Conservation (phyloP, 2,113 vertebrate species). For the Trinectes maculatus region DNA sequence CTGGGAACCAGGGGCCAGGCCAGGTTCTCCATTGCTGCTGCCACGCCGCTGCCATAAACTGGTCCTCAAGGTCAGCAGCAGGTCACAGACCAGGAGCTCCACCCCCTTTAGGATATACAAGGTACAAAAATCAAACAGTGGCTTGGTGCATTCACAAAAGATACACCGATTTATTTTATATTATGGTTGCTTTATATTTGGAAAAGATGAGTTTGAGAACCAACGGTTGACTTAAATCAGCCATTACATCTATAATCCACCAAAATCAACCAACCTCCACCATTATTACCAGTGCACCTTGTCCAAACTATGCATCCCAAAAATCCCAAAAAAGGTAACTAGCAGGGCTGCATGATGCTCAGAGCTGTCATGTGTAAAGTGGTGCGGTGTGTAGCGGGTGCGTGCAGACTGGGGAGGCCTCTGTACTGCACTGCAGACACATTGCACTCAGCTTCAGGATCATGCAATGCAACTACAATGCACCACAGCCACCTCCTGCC, state of each 20-base stretch:
- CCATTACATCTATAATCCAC: too few relatives aligned
- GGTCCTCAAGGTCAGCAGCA: conserved; percentile 92
- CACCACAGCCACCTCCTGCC: conserved; percentile 83
- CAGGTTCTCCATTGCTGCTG: conserved; percentile 87
- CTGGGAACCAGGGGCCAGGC: conserved; percentile 87
- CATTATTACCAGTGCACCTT: background rate
- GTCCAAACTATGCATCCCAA: background rate
- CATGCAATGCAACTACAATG: conserved; percentile 99
- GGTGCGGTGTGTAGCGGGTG: conserved; percentile 57
- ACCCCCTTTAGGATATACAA: conserved; percentile 81
- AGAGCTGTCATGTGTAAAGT: conserved; percentile 1
- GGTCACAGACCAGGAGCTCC: conserved; percentile 93
- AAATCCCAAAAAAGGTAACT: background rate
- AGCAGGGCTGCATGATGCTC: background rate
- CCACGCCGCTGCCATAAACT: conserved; percentile 92
- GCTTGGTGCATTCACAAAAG: background rate
- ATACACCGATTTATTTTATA: background rate
- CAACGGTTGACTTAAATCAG: background rate
- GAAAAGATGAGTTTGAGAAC: background rate
- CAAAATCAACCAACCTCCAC: background rate
- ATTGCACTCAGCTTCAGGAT: conserved; percentile 89
- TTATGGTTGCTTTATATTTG: background rate
- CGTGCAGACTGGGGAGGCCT: conserved; percentile 83
- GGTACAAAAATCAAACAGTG: background rate
- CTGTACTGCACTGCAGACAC: conserved; percentile 97